Base-by-base conservation (phyloP, 92 coral and sea anemone genomes). In the Epizoanthus illoricatus region DNA sequence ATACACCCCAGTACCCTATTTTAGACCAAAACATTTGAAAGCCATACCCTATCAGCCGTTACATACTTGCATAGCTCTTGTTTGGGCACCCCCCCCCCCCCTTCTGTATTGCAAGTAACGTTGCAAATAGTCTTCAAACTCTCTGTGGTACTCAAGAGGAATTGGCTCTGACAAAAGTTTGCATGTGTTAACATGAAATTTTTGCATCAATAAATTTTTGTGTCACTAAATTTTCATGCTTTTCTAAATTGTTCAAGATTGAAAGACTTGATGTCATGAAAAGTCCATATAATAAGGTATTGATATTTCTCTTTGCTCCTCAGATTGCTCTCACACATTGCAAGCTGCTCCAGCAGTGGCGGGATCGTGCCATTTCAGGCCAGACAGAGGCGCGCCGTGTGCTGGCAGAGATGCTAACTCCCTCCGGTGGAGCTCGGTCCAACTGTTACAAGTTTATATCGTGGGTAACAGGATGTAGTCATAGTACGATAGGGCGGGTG, bases 401-500 rank as follows among this genome's bases (percentile, higher is more conserved):
- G 36, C 87, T 96, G 55, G 99, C 99, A 2, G 99, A 96, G 86
- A 96, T 96, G 99, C 65, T 96, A 58, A 96, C 99, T 4, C 99
- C 99, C 10, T 96, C 99, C 11, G 99, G 99, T 2, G 99, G 99
- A 13, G 99, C 99, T 62, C 93, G 99, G 61, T 96, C 99, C 4
- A 96, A 96, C 74, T 96, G 99, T 72, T 96, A 96, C 85, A 96
- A 96, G 87, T 96, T 96, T 75, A 94, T 96, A 19, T 93, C 99
- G 10, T 96, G 99, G 99, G 99, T 96, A 21, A 96, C 99, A 54
- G 99, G 99, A 0, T 96, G 99, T 52, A 96, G 99, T 84, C 99
- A 91, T 24, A 96, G 99, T 73, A 96, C 99, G 11, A 96, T 96
- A 59, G 99, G 99, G 52, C 88, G 99, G 73, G 99, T 96, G 21